Evolutionary conservation across 2,113 vertebrate species (phyloP).

Genomic region (Andinoacara biseriatus): DNA sequence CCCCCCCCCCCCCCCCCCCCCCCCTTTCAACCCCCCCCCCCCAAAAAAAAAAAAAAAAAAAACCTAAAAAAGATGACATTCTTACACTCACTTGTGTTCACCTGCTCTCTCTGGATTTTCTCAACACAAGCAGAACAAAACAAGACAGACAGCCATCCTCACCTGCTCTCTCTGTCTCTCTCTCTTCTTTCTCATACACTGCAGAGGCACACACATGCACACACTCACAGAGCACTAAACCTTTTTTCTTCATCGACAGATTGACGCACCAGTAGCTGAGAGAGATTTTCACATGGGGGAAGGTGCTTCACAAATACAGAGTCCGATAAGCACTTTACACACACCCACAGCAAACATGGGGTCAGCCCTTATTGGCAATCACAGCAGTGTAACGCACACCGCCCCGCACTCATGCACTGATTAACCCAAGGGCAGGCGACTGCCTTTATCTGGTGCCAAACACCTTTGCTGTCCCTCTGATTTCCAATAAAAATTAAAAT

Average conservation of each 20-base stretch:
- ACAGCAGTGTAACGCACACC: constrained; percentile 60
- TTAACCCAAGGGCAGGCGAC: constrained; percentile 60
- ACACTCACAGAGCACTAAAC: constrained; percentile 70
- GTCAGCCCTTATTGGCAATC: constrained; percentile 69
- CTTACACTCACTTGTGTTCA: constrained; percentile 46
- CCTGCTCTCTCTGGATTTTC: constrained; percentile 43
- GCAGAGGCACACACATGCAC: constrained; percentile 52
- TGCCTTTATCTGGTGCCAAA: constrained; percentile 79
- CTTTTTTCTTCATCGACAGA: constrained; percentile 81
- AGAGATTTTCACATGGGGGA: constrained; percentile 82
- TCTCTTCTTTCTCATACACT: constrained; percentile 48
- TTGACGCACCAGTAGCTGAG: constrained; percentile 75
- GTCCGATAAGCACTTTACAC: constrained; percentile 68
- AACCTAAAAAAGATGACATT: constrained; percentile 35
- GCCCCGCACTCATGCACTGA: constrained; percentile 55
- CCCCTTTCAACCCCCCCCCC: not conserved
- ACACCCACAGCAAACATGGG: constrained; percentile 55
- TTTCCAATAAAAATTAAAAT: constrained; percentile 80
- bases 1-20: no score
- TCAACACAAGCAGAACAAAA: constrained; percentile 50
- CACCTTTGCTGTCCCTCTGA: constrained; percentile 79
- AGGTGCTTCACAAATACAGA: constrained; percentile 60
- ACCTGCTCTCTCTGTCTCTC: constrained; percentile 55
- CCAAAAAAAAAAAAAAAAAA: not conserved
- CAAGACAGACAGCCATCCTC: constrained; percentile 51